Evolutionary conservation across 1,140 invertebrate species (phyloP), one percentile per base, ranked within the genome.

Genomic region (Coenobita brevimanus): DNA sequence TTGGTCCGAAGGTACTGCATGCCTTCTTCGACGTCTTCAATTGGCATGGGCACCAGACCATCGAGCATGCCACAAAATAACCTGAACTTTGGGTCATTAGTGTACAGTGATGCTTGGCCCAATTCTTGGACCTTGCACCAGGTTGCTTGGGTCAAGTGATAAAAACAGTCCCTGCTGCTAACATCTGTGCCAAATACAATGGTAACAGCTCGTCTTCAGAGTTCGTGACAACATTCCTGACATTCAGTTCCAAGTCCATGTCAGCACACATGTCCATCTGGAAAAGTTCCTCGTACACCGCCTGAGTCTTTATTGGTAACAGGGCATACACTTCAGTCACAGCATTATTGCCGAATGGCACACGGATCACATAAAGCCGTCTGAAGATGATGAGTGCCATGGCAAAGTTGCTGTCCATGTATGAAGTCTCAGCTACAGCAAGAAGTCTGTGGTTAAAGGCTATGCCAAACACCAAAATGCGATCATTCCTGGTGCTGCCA

Each of bases 291-390:
- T 64, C 57, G 6, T 82, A 36, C 21, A 33, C 67, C 21, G 54
- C 50, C 24, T 36, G 73, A 46, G 85, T 91, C 78, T 91, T 89
- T 67, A 90, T 89, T 79, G 86, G 86, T 38, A 90, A n/a, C n/a
- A n/a, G n/a, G n/a, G n/a, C n/a, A n/a, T n/a, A n/a, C n/a, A n/a
- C n/a, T n/a, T n/a, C n/a, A 78, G 91, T 91, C 41, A 90, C 75
- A 62, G 85, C 10, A 50, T 64, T 79, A 78, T 89, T 79, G 80
- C 57, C 54, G 46, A 89, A 91, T 30, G 85, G 82, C 41, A 89
- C 82, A 50, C 57, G 30, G 69, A 91, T n/a, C n/a, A n/a, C n/a
- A n/a, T n/a, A n/a, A n/a, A n/a, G n/a, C n/a, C n/a, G n/a, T n/a
- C n/a, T n/a, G 64, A 81, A 91, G 24, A 89, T 62, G 46, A 82